Evolutionary conservation across 2,888 invertebrate species (phyloP).

Genomic region (Buathra laborator): DNA sequence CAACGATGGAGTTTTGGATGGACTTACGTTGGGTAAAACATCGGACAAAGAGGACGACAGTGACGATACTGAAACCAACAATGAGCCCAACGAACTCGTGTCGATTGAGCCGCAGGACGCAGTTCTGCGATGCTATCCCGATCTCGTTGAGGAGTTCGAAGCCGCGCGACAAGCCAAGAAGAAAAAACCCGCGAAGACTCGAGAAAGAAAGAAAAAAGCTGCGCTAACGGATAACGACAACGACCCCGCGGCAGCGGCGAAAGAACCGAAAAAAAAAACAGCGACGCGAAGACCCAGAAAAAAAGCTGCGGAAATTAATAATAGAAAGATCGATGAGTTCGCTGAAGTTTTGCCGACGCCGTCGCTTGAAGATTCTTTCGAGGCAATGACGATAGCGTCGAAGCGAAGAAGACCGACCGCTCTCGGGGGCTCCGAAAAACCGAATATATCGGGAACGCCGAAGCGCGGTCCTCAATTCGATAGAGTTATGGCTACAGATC

Average conservation of each 20-base stretch:
- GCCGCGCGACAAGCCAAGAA: constrained; percentile 86
- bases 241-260: constrained; percentile 6
- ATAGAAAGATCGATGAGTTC: constrained; percentile 79
- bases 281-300: constrained; percentile 58
- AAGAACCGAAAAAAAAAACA: constrained; percentile 52
- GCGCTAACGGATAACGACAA: constrained; percentile 55
- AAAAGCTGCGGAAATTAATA: constrained; percentile 51
- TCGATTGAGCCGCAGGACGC: constrained; percentile 90
- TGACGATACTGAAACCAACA: constrained; percentile 73
- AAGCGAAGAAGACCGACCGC: constrained; percentile 79
- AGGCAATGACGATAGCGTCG: constrained; percentile 78
- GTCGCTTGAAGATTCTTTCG: constrained; percentile 79
- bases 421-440: constrained; percentile 65
- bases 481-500: constrained; percentile 80
- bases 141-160: constrained; percentile 88
- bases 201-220: constrained; percentile 70
- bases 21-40: constrained; percentile 84
- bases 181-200: constrained; percentile 76
- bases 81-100: constrained; percentile 85
- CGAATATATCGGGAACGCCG: constrained; percentile 76
- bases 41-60: constrained; percentile 71
- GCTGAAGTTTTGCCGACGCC: constrained; percentile 73
- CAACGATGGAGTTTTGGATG: constrained; percentile 86
- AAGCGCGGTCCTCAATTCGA: constrained; percentile 79
- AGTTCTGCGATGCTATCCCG: constrained; percentile 88